Percentiles rank a stretch among this genome's conserved stretches.
Conservation (phyloP, 2,888 invertebrate species). For the Alloplasta piceator region DNA sequence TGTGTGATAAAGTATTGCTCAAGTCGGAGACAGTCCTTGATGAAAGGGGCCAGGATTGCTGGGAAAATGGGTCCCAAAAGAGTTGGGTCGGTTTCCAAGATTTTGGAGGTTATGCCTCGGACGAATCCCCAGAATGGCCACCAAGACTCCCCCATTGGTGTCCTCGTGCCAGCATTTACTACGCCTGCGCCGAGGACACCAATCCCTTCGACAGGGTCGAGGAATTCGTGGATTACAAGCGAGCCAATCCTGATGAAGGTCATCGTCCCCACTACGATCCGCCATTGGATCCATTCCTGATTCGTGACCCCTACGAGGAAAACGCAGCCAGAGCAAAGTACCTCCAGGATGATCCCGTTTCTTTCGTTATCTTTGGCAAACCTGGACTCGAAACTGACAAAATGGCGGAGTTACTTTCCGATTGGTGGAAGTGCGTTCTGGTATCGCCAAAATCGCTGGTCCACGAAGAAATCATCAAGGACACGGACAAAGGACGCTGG, state of each 20-base stretch:
- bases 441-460: slow-evolving; percentile 86
- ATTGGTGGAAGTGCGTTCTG: slow-evolving; percentile 86
- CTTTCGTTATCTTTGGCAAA: slow-evolving; percentile 87
- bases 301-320: slow-evolving; percentile 84
- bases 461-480: slow-evolving; percentile 85
- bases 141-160: slow-evolving; percentile 71
- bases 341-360: slow-evolving; percentile 84
- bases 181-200: slow-evolving; percentile 82
- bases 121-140: slow-evolving; percentile 53
- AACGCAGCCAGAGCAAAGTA: slow-evolving; percentile 84
- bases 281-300: slow-evolving; percentile 67
- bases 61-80: slow-evolving; percentile 63
- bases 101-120: slow-evolving; percentile 69
- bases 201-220: slow-evolving; percentile 81
- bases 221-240: slow-evolving; percentile 50
- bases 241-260: slow-evolving; percentile 32
- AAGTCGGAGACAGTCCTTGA: slow-evolving; percentile 13
- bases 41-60: slow-evolving; percentile 25
- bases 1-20: slow-evolving; percentile 31
- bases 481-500: slow-evolving; percentile 85
- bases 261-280: slow-evolving; percentile 65
- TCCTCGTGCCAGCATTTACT: slow-evolving; percentile 82
- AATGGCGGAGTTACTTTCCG: slow-evolving; percentile 85
- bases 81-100: slow-evolving; percentile 63
- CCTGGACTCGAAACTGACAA: slow-evolving; percentile 84